Evolutionary conservation across 2,113 vertebrate species (phyloP), one percentile per base, ranked within the genome.

Genomic region (Corythoichthys intestinalis): DNA sequence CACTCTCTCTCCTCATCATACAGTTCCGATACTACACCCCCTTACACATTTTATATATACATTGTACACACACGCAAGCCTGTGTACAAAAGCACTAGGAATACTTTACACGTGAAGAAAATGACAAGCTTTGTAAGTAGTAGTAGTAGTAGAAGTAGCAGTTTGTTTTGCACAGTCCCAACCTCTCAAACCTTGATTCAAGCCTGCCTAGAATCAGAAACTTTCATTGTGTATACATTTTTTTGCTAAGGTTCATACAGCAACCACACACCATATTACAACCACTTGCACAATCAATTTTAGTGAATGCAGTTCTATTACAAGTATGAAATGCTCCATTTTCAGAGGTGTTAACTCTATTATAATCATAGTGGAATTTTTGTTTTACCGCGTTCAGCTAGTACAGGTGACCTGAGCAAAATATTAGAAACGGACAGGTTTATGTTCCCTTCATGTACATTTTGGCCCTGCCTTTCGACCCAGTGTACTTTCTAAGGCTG

Each of bases 1-100:
- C 92, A 95, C 88, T 89, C 88, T 57, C 65, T 66, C 57, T 56
- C 80, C 71, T 73, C 74, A 83, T 59, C 78, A 84, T 48, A 70
- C 62, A 76, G 61, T 58, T 76, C 85, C 86, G 83, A 9, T 37
- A 78, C 82, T 85, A 89, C 54, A 85, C 82, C 72, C 4, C 28
- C 10, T 6, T 41, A 46, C 62, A 47, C 47, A 60, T 8, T 39
- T 6, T 15, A 12, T 37, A 47, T 15, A 10, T 15, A 14, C 3
- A 35, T 20, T 20, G 12, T 7, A 50, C 2, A 65, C 63, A 65
- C 20, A 35, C 17, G 2, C 11, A 17, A 44, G 44, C 0, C 62
- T 4, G 62, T 12, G 4, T n/a, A 10, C 47, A 48, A 62, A 38
- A 44, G 4, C 59, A 20, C 50, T 17, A 17, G 15, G 50, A 53